Percentiles rank a stretch among this genome's conserved stretches.
phyloP scores from a whole-genome alignment of 2,113 vertebrate species.

The Oreocharis arfaki region DNA sequence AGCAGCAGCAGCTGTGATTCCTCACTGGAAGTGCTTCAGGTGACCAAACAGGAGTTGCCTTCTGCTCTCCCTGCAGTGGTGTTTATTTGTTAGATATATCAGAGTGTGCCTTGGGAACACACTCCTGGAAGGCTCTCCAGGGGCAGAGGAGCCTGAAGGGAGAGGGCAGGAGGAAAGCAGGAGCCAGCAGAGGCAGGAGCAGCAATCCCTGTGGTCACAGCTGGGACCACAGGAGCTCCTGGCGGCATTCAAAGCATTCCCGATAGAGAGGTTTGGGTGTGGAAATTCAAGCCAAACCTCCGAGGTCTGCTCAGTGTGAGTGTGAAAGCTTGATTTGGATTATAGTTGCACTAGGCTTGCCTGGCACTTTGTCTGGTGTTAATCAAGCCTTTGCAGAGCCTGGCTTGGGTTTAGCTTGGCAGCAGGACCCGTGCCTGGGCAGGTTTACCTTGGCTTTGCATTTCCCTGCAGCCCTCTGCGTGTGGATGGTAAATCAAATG shows the following conservation, averaged over 20 bases:
- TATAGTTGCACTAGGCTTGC: not conserved
- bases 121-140: not conserved
- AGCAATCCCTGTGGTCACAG: not conserved
- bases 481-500: not conserved
- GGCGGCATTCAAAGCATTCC: not conserved
- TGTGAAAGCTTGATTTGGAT: not conserved
- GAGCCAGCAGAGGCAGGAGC: not conserved
- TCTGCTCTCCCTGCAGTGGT: not conserved
- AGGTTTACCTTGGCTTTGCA: not conserved
- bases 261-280: not conserved
- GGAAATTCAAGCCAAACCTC: not conserved
- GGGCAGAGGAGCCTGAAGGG: not conserved
- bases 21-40: not conserved
- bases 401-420: not conserved
- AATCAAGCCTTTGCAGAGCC: not conserved
- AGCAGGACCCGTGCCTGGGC: not conserved
- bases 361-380: not conserved
- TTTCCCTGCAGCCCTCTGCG: not conserved
- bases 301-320: not conserved
- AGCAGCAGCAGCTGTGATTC: not conserved
- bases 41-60: not conserved
- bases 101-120: rapidly evolving
- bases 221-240: not conserved
- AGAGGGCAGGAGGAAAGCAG: not conserved
- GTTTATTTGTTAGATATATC: not conserved